phyloP scores from a whole-genome alignment of 2,113 vertebrate genomes.

The Axis porcinus region DNA sequence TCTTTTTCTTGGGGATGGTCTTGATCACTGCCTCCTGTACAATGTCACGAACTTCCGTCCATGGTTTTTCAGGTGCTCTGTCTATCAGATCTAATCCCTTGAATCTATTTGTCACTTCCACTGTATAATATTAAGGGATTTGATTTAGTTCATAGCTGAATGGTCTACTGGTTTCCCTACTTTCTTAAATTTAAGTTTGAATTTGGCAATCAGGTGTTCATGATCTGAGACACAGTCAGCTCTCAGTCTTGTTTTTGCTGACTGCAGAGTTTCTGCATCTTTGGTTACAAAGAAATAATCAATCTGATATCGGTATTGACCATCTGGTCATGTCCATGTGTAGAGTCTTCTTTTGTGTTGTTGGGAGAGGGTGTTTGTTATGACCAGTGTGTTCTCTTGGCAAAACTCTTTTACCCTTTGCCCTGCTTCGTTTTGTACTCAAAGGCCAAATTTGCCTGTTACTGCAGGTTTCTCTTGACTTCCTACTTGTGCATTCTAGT shows the following conservation, averaged over 20 bases:
- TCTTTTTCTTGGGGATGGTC: not conserved
- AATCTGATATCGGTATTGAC: not conserved
- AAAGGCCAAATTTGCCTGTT: not conserved
- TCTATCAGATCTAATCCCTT: not conserved
- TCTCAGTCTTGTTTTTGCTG: rapidly evolving
- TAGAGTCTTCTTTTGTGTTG: not conserved
- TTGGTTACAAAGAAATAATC: not conserved
- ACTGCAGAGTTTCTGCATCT: not conserved
- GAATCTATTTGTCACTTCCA: not conserved
- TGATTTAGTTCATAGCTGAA: not conserved
- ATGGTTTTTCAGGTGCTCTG: not conserved
- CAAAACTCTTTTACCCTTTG: not conserved
- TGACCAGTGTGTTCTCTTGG: not conserved
- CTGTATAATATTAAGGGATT: not conserved
- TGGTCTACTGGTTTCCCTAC: not conserved
- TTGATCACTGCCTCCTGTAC: not conserved
- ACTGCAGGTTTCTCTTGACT: not conserved
- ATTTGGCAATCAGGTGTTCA: not conserved
- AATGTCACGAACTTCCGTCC: not conserved
- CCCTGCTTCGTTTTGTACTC: rapidly evolving
- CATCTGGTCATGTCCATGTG: not conserved
- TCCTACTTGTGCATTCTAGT: not conserved
- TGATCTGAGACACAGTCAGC: not conserved
- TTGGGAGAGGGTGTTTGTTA: not conserved
- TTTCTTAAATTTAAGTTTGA: not conserved